A percentile compares a stretch with the other conserved stretches of the same genome.
Conservation (phyloP, 2,113 vertebrate genomes). For the Marmota flaviventris region DNA sequence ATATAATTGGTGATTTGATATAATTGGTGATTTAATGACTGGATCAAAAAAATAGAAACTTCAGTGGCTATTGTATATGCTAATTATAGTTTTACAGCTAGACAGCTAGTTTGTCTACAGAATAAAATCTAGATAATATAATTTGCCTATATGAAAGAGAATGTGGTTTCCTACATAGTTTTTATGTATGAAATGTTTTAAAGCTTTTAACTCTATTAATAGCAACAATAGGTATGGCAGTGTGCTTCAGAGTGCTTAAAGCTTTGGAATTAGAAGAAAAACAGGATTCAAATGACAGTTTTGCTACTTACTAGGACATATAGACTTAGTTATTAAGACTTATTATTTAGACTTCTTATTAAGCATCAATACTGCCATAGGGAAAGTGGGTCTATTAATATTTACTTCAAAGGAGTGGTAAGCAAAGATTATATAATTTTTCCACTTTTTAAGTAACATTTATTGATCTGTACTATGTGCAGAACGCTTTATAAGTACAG, state of each 20-base stretch:
- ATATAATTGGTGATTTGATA: not conserved
- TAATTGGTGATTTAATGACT: not conserved
- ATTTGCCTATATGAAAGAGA: not conserved
- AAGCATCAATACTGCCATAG: not conserved
- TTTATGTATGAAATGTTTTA: not conserved
- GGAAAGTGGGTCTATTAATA: not conserved
- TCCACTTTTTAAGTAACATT: not conserved
- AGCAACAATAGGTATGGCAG: not conserved
- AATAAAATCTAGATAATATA: not conserved
- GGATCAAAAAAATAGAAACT: not conserved
- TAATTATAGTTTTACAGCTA: not conserved
- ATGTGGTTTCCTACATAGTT: not conserved
- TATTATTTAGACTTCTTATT: not conserved
- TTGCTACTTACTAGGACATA: not conserved
- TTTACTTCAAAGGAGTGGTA: not conserved
- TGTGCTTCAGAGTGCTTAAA: not conserved
- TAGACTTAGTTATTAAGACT: not conserved
- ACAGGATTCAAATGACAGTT: not conserved
- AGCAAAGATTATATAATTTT: not conserved
- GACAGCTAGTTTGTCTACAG: not conserved
- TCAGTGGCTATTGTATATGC: not conserved
- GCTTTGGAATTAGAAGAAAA: not conserved
- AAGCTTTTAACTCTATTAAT: not conserved
- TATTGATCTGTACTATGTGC: not conserved
- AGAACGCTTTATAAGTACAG: not conserved